phyloP scores from a whole-genome alignment of 2,888 invertebrate species.

The Dasysyrphus tricinctus region DNA sequence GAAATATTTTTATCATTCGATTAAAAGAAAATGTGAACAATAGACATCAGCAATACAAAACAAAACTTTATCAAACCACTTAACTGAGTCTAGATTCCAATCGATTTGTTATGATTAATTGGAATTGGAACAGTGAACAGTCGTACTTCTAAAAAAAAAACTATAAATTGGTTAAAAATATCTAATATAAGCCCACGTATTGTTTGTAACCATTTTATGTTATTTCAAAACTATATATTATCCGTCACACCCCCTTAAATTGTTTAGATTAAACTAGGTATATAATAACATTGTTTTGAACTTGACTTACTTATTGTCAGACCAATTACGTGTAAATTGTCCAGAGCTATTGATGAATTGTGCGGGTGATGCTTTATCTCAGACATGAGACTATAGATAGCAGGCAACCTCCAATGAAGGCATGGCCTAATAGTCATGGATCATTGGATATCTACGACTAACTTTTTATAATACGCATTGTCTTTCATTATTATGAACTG shows the following conservation, averaged over 20 bases:
- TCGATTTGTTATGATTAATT: background rate
- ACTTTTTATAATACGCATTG: slow-evolving; percentile 5
- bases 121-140: slow-evolving; percentile 13
- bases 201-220: background rate
- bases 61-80: slow-evolving; percentile 28
- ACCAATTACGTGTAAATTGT: slow-evolving; percentile 68
- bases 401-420: slow-evolving; percentile 30
- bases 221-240: slow-evolving; percentile 42
- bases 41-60: background rate
- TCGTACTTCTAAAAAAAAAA: background rate
- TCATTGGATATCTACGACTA: slow-evolving; percentile 49
- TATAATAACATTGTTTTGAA: slow-evolving; percentile 42
- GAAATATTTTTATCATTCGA: background rate
- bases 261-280: background rate
- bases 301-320: slow-evolving; percentile 63
- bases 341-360: slow-evolving; percentile 56
- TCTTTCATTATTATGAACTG: slow-evolving; percentile 32
- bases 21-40: background rate
- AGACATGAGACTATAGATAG: background rate
- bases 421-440: slow-evolving; percentile 45
- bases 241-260: slow-evolving; percentile 23
- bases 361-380: slow-evolving; percentile 40
- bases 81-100: slow-evolving; percentile 1
- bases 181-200: background rate
- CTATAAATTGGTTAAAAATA: background rate